Percentiles rank a stretch among this genome's conserved stretches.
phyloP scores from a whole-genome alignment of 2,113 vertebrate species.

The Heterochromis multidens region DNA sequence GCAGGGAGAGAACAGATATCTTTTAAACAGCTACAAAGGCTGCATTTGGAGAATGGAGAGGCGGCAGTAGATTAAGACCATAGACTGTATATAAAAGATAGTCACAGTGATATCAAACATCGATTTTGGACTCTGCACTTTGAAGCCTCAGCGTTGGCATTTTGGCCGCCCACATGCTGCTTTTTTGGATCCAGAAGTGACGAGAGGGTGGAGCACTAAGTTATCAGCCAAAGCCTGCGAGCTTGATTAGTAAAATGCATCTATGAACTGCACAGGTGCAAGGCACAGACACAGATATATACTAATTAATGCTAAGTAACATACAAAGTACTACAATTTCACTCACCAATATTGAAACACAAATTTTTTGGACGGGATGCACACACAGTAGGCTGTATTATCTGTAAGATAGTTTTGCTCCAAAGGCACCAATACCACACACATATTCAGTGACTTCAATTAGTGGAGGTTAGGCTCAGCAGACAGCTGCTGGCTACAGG shows the following conservation, averaged over 20 bases:
- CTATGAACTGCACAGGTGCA: neutral
- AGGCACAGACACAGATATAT: fast-evolving
- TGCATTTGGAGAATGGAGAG: neutral
- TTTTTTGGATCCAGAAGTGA: neutral
- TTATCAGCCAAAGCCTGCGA: neutral
- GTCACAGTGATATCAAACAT: neutral
- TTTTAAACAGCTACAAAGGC: neutral
- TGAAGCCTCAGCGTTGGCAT: fast-evolving
- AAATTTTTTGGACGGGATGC: neutral
- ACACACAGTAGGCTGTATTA: neutral
- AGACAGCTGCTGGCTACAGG: neutral
- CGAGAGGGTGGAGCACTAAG: neutral
- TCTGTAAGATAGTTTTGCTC: neutral
- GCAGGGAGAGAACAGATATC: neutral
- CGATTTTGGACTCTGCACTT: neutral
- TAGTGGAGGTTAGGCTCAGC: neutral
- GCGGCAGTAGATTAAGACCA: neutral
- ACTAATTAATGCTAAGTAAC: neutral
- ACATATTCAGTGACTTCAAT: neutral
- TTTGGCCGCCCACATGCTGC: fast-evolving
- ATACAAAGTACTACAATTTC: neutral
- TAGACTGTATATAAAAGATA: neutral
- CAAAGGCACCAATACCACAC: neutral
- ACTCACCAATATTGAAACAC: neutral
- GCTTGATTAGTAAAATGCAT: fast-evolving